These are phyloP conservation scores for Cheilosia soror DNA, from an alignment of 2,888 invertebrate genomes.

Conservation along the genomic window DNA sequence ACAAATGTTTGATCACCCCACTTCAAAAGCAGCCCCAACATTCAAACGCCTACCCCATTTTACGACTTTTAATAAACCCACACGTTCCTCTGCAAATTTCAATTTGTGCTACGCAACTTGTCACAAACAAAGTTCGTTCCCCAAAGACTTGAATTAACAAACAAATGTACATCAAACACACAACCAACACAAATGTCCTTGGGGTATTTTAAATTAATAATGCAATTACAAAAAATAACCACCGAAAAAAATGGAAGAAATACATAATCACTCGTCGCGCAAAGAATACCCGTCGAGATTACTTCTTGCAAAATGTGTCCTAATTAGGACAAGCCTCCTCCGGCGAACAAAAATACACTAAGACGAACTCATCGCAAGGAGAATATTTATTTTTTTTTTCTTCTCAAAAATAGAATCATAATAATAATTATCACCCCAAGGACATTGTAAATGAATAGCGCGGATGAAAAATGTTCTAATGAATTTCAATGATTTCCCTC, in stretches of 20 bases:
- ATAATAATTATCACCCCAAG: conserved; percentile 69
- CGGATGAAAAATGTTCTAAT: conserved; percentile 44
- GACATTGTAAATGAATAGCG: conserved; percentile 53
- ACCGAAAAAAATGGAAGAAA: conserved; percentile 25
- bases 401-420: conserved; percentile 57
- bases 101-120: conserved; percentile 31
- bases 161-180: conserved; percentile 12
- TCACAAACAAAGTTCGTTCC: conserved; percentile 50
- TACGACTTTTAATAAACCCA: too few relatives aligned
- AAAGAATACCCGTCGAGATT: conserved; percentile 50
- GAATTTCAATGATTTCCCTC: conserved; percentile 69
- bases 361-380: conserved; percentile 37
- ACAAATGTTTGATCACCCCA: too few relatives aligned
- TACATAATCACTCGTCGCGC: conserved; percentile 43
- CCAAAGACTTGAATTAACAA: conserved; percentile 17
- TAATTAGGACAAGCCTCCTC: conserved; percentile 65
- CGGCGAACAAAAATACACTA: conserved; percentile 47
- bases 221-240: conserved; percentile 71
- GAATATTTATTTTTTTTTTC: background rate
- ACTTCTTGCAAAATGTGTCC: conserved; percentile 59
- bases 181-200: conserved; percentile 48
- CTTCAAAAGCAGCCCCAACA: too few relatives aligned
- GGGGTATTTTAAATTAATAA: conserved; percentile 73
- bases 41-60: too few relatives aligned
- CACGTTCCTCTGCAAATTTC: background rate